A percentile compares a stretch with the other conserved stretches of the same genome.
Evolutionary conservation across 2,797 vertebrate genomes (phyloP).

Genomic region (Orestias chungarensis): DNA sequence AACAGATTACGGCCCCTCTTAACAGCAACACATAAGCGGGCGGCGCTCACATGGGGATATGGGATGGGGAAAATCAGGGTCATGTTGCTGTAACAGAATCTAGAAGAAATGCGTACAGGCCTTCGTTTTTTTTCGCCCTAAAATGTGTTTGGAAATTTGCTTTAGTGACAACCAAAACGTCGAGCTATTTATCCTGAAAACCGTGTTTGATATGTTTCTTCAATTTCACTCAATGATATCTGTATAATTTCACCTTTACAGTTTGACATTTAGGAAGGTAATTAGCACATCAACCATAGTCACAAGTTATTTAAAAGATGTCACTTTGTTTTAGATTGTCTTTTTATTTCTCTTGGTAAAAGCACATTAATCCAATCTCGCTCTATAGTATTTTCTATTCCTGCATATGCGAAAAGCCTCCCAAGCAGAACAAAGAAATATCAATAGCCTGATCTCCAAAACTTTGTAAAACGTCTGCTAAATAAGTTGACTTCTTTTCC

Average conservation of each 20-base stretch:
- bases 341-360: slow-evolving; percentile 55
- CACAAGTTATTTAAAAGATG: slow-evolving; percentile 51
- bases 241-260: slow-evolving; percentile 67
- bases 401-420: slow-evolving; percentile 37
- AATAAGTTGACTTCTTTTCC: background rate
- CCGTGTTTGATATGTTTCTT: slow-evolving; percentile 56
- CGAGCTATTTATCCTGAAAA: slow-evolving; percentile 48
- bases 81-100: slow-evolving; percentile 26
- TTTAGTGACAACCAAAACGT: slow-evolving; percentile 37
- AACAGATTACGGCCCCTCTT: slow-evolving; percentile 67
- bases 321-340: slow-evolving; percentile 62
- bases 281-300: slow-evolving; percentile 74
- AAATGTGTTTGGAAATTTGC: slow-evolving; percentile 33
- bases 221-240: slow-evolving; percentile 53
- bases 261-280: slow-evolving; percentile 74
- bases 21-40: slow-evolving; percentile 44
- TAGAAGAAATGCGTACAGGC: slow-evolving; percentile 12
- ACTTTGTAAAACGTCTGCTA: slow-evolving; percentile 19
- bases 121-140: slow-evolving; percentile 24
- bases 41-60: slow-evolving; percentile 16
- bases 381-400: slow-evolving; percentile 40
- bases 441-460: slow-evolving; percentile 12
- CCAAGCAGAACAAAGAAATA: slow-evolving; percentile 34
- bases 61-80: slow-evolving; percentile 13
- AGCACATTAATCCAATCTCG: slow-evolving; percentile 55